Conservation (phyloP, 1,140 invertebrate genomes). For the Drosophila eugracilis region DNA sequence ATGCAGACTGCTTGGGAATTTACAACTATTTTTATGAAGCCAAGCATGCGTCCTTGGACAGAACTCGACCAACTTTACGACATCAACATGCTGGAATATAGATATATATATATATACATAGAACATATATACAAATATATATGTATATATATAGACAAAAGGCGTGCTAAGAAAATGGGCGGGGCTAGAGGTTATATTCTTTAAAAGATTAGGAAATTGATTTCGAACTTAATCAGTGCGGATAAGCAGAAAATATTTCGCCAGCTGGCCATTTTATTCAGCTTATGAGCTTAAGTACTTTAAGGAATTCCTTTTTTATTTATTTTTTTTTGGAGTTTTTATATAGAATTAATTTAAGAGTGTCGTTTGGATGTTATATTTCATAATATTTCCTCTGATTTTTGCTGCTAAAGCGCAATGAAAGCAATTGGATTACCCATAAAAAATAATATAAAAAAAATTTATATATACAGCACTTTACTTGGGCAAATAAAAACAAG, state of each 20-base stretch:
- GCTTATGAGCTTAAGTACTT: background rate
- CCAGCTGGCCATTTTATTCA: slow-evolving; percentile 36
- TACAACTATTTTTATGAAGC: slow-evolving; percentile 81
- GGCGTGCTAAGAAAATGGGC: background rate
- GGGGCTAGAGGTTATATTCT: background rate
- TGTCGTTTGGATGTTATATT: background rate
- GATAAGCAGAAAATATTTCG: slow-evolving; percentile 13
- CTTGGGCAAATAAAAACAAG: slow-evolving; percentile 11
- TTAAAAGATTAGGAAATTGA: slow-evolving; percentile 45
- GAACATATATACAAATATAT: no score
- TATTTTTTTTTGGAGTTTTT: background rate
- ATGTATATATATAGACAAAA: background rate
- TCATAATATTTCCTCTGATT: background rate
- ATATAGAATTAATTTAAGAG: background rate
- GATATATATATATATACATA: background rate
- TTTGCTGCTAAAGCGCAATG: background rate
- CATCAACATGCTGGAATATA: slow-evolving; percentile 30
- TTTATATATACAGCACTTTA: background rate
- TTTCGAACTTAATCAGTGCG: slow-evolving; percentile 47
- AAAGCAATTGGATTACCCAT: slow-evolving; percentile 20
- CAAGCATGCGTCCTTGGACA: slow-evolving; percentile 54
- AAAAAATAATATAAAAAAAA: no score
- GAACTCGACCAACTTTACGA: slow-evolving; percentile 60
- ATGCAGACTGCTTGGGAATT: slow-evolving; percentile 71
- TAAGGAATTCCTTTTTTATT: background rate